Conservation (phyloP, 92 coral and sea anemone species). For the Porites divaricata region DNA sequence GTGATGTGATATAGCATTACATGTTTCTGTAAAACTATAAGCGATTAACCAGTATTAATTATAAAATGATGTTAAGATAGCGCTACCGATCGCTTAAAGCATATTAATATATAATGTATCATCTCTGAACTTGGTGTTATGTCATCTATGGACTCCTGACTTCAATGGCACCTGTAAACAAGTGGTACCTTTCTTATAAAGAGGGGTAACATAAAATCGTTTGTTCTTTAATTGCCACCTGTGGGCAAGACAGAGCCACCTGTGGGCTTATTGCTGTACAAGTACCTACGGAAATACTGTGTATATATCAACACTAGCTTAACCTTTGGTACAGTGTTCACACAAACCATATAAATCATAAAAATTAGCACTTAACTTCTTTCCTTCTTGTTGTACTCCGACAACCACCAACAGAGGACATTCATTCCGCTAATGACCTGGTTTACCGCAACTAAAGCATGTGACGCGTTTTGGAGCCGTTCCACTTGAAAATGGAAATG, state of each 20-base stretch:
- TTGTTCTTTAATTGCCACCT: not conserved
- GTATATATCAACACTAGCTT: not conserved
- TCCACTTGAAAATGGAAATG: not conserved
- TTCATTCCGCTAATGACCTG: constrained; percentile 1
- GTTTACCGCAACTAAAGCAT: constrained; percentile 10
- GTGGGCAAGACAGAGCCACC: not conserved
- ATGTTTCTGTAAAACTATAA: not conserved
- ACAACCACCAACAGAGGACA: constrained; percentile 18
- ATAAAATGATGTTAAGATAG: not conserved
- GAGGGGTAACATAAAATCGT: not conserved
- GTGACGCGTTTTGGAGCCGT: no score
- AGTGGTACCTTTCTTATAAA: not conserved
- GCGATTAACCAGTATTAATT: not conserved
- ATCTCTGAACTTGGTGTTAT: not conserved
- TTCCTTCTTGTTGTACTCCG: constrained; percentile 10
- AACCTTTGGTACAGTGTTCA: constrained; percentile 10
- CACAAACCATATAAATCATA: no score
- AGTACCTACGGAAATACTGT: no score
- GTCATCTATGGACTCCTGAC: not conserved
- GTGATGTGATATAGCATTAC: not conserved
- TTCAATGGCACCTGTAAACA: not conserved
- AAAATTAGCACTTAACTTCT: no score
- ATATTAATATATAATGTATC: not conserved
- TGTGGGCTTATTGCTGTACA: not conserved
- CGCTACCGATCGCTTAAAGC: not conserved